Evolutionary conservation across 2,113 vertebrate genomes (phyloP).

Genomic region (Diphyllodes magnificus): DNA sequence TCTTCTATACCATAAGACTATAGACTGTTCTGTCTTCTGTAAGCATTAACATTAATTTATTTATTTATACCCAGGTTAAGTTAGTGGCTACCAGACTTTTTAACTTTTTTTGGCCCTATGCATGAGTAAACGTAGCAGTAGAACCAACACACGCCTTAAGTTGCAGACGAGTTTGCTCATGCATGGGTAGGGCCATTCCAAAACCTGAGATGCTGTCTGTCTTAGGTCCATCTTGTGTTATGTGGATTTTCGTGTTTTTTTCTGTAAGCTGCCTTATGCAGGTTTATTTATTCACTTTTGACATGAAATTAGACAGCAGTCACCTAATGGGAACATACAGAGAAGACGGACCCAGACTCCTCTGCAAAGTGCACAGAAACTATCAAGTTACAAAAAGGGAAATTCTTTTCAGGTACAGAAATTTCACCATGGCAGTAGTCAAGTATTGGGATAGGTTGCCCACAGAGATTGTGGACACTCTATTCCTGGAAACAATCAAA

Average conservation of each 20-base stretch:
- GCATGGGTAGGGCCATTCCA: not conserved
- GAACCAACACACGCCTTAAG: not conserved
- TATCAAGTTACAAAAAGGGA: not conserved
- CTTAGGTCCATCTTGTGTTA: not conserved
- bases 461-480: not conserved
- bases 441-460: not conserved
- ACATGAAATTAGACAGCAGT: not conserved
- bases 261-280: not conserved
- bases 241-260: not conserved
- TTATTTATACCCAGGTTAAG: not conserved
- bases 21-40: not conserved
- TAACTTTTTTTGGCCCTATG: accelerated
- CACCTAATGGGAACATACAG: not conserved
- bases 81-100: not conserved
- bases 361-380: not conserved
- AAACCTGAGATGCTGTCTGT: not conserved
- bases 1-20: not conserved
- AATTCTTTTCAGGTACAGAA: not conserved
- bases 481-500: not conserved
- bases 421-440: not conserved
- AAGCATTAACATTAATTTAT: not conserved
- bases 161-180: not conserved
- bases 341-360: not conserved
- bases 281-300: not conserved
- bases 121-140: accelerated